A percentile compares a stretch with the other conserved stretches of the same genome.
These are phyloP conservation scores for Psilopogon haemacephalus DNA, from an alignment of 2,113 vertebrate genomes.

Conservation along the genomic window DNA sequence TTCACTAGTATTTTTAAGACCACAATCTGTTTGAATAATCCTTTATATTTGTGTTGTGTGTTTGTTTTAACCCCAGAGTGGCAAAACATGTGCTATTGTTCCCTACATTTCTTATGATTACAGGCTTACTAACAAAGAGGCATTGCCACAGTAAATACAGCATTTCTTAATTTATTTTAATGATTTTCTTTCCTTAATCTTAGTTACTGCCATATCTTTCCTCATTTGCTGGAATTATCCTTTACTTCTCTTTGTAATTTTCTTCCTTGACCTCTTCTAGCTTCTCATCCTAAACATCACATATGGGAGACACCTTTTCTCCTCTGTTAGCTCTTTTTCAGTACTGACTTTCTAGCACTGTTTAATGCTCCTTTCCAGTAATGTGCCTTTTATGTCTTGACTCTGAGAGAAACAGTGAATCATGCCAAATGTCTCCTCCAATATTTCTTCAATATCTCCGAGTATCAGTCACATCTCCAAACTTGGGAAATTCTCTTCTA, in stretches of 20 bases:
- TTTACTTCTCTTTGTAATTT: not conserved
- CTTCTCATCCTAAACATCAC: not conserved
- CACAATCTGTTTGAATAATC: not conserved
- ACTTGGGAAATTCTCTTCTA: not conserved
- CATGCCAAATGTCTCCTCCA: not conserved
- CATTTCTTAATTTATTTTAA: not conserved
- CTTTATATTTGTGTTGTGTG: not conserved
- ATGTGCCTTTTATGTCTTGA: not conserved
- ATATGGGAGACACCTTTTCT: not conserved
- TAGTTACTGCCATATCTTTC: not conserved
- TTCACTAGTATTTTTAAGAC: not conserved
- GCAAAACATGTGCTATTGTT: not conserved
- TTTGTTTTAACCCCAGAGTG: not conserved
- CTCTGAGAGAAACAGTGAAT: not conserved
- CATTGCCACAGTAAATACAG: fast-evolving
- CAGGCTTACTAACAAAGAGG: not conserved
- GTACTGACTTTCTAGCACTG: not conserved
- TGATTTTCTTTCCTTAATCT: not conserved
- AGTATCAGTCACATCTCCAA: not conserved
- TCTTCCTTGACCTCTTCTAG: not conserved
- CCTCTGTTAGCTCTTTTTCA: not conserved
- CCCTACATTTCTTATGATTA: not conserved
- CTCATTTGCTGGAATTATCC: not conserved
- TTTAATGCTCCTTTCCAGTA: not conserved
- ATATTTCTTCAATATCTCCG: not conserved